These are phyloP conservation scores for Betta splendens DNA, from an alignment of 2,797 vertebrate genomes.

Conservation along the genomic window DNA sequence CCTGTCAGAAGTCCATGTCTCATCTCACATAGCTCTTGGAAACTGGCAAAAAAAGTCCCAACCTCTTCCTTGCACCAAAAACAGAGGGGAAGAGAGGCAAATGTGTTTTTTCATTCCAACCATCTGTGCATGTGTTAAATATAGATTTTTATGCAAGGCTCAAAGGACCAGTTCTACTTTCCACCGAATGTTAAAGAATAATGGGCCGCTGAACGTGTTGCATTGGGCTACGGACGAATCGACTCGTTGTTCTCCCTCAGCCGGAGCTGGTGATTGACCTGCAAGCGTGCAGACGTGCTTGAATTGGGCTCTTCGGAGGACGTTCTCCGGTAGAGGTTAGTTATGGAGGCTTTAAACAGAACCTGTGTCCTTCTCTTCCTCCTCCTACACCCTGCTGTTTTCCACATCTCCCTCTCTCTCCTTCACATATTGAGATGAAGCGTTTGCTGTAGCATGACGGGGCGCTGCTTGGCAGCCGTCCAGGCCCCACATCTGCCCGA, in stretches of 20 bases:
- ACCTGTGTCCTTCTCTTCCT: conserved; percentile 52
- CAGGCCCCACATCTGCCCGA: conserved; percentile 82
- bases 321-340: conserved; percentile 56
- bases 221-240: conserved; percentile 60
- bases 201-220: conserved; percentile 62
- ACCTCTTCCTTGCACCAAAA: conserved; percentile 62
- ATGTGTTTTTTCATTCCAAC: conserved; percentile 71
- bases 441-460: conserved; percentile 69
- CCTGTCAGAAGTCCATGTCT: conserved; percentile 77
- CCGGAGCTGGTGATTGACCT: conserved; percentile 46
- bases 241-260: conserved; percentile 45
- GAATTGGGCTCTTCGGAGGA: conserved; percentile 54
- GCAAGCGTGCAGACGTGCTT: conserved; percentile 42
- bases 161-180: conserved; percentile 70
- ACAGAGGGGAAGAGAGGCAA: conserved; percentile 57
- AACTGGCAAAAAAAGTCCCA: conserved; percentile 71
- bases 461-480: conserved; percentile 75
- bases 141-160: conserved; percentile 75
- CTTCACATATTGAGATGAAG: conserved; percentile 73
- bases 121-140: conserved; percentile 76
- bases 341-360: conserved; percentile 55
- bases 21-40: conserved; percentile 73
- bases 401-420: conserved; percentile 51
- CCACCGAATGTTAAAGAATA: conserved; percentile 72
- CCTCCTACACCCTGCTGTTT: conserved; percentile 59